Conservation (phyloP, 1,140 invertebrate genomes). For the Pogonomyrmex californicus region DNA sequence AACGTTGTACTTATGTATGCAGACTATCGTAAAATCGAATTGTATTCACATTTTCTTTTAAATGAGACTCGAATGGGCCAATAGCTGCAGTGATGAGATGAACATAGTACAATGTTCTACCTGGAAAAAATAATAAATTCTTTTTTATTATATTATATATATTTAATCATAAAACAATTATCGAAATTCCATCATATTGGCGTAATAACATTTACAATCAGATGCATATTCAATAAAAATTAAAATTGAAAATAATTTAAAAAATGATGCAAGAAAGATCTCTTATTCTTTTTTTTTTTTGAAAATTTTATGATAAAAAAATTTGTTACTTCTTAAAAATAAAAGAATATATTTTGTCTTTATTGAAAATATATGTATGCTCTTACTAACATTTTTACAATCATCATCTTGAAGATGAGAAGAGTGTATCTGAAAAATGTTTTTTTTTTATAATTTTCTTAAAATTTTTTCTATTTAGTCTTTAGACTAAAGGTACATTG, state of each 20-base stretch:
- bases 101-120: not conserved
- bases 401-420: not conserved
- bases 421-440: constrained; percentile 44
- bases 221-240: not conserved
- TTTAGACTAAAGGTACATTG: constrained; percentile 41
- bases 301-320: not conserved
- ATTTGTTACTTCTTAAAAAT: not conserved
- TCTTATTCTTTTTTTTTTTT: not conserved
- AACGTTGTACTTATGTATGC: constrained; percentile 72
- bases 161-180: not conserved
- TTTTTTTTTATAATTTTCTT: not conserved
- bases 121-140: not conserved
- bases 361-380: constrained; percentile 15
- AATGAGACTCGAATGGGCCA: not conserved
- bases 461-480: no score
- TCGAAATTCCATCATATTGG: not conserved
- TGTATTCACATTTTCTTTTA: constrained; percentile 24
- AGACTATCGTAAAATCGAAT: constrained; percentile 56
- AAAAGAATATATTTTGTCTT: not conserved
- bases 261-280: not conserved
- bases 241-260: not conserved
- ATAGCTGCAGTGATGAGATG: constrained; percentile 31
- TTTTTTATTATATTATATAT: not conserved
- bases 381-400: constrained; percentile 50
- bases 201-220: not conserved